A percentile compares a stretch with the other conserved stretches of the same genome.
Conservation (phyloP, 2,888 invertebrate genomes). For the Leptinotarsa haldemani region DNA sequence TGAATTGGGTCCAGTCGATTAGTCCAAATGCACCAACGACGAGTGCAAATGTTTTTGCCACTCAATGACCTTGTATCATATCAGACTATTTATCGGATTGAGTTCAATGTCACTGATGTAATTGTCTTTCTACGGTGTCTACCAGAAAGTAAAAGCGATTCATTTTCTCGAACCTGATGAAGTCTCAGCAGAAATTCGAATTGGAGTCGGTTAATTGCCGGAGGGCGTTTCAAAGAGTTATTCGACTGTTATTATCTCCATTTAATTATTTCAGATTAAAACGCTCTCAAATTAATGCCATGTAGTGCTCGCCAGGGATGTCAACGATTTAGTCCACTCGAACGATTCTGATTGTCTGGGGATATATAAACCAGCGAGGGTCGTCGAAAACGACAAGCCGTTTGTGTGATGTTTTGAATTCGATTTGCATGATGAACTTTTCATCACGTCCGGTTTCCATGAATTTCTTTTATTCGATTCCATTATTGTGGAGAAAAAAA, state of each 20-base stretch:
- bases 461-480: too few relatives aligned
- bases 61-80: background rate
- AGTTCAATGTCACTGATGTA: slow-evolving; percentile 29
- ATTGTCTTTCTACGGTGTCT: slow-evolving; percentile 13
- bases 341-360: background rate
- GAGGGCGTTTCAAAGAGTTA: slow-evolving; percentile 9
- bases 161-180: slow-evolving; percentile 20
- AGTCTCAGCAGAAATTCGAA: background rate
- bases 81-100: slow-evolving; percentile 2
- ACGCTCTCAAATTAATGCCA: slow-evolving; percentile 1
- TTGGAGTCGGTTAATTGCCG: background rate
- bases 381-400: background rate
- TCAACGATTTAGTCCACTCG: background rate
- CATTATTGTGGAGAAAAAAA: too few relatives aligned
- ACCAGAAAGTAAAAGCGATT: slow-evolving; percentile 29
- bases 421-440: too few relatives aligned
- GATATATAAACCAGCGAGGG: background rate
- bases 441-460: background rate
- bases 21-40: background rate
- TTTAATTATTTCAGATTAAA: slow-evolving; percentile 1
- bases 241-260: background rate
- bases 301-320: background rate
- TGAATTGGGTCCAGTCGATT: too few relatives aligned
- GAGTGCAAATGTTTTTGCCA: background rate
- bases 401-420: too few relatives aligned